Conservation (phyloP, 1,140 invertebrate genomes). For the Ceratosolen fusciceps region DNA sequence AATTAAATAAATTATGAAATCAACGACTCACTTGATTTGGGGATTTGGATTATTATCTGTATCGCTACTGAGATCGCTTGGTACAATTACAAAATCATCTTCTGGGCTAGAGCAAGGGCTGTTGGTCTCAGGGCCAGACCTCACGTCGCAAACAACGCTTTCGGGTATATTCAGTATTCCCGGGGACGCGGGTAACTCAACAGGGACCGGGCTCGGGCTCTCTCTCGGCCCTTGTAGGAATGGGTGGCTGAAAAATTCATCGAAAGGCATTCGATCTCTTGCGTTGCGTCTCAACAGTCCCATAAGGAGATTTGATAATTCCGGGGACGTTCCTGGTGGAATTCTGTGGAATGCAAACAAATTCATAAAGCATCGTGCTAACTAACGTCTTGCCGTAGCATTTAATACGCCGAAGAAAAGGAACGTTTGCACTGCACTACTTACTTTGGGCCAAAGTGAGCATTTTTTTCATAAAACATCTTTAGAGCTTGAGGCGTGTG, state of each 20-base stretch:
- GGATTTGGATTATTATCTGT: slow-evolving; percentile 67
- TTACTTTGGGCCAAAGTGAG: slow-evolving; percentile 95
- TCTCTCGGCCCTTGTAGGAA: slow-evolving; percentile 83
- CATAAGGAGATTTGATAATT: slow-evolving; percentile 89
- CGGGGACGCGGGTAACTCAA: slow-evolving; percentile 68
- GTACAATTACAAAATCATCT: slow-evolving; percentile 91
- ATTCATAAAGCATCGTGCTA: too few relatives aligned
- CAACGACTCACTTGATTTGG: slow-evolving; percentile 57
- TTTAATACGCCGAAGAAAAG: too few relatives aligned
- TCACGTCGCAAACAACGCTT: slow-evolving; percentile 59
- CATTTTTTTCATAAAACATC: slow-evolving; percentile 96
- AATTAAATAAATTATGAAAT: too few relatives aligned
- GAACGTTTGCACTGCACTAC: slow-evolving; percentile 55
- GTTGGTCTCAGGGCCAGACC: slow-evolving; percentile 66
- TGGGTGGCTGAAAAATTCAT: slow-evolving; percentile 92
- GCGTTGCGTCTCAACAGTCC: slow-evolving; percentile 93
- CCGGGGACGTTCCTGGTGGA: slow-evolving; percentile 90
- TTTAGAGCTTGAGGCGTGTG: slow-evolving; percentile 98
- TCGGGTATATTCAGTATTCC: slow-evolving; percentile 58
- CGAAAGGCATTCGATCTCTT: slow-evolving; percentile 95
- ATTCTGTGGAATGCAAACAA: slow-evolving; percentile 77
- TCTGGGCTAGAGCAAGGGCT: slow-evolving; percentile 78
- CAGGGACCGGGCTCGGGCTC: slow-evolving; percentile 61
- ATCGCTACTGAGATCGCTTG: slow-evolving; percentile 77
- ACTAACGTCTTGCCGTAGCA: too few relatives aligned